Evolutionary conservation across 1,140 invertebrate species (phyloP).

Genomic region (Musca domestica): DNA sequence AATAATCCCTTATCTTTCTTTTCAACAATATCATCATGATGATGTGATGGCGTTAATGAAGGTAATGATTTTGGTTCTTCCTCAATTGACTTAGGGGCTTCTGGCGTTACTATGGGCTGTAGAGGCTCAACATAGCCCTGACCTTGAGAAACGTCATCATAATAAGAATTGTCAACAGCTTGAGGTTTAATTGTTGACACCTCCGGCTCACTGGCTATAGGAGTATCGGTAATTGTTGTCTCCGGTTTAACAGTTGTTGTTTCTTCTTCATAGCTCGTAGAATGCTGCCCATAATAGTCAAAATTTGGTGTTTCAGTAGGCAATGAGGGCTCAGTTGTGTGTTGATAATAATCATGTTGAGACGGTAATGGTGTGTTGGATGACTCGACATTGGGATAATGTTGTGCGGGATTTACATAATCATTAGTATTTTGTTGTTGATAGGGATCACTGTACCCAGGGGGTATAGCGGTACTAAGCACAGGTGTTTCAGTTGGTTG

Average conservation of each 20-base stretch:
- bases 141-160: not conserved
- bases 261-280: not conserved
- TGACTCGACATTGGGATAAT: not conserved
- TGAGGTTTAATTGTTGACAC: not conserved
- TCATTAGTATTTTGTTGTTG: not conserved
- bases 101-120: not conserved
- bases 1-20: constrained; percentile 36
- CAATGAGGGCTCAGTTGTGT: not conserved
- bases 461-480: too few relatives aligned
- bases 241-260: not conserved
- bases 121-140: not conserved
- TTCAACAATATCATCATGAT: constrained; percentile 2
- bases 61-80: constrained; percentile 30
- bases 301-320: not conserved
- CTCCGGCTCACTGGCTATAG: too few relatives aligned
- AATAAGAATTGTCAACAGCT: not conserved
- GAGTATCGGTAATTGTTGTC: too few relatives aligned
- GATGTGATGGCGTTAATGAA: constrained; percentile 18
- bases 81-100: not conserved
- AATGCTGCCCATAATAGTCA: not conserved
- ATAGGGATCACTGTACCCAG: too few relatives aligned
- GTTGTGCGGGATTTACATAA: not conserved
- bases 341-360: not conserved
- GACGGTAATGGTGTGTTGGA: not conserved
- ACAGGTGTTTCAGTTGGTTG: too few relatives aligned